These are phyloP conservation scores for Porphyrio hochstetteri DNA, from an alignment of 2,113 vertebrate genomes.

Conservation along the genomic window DNA sequence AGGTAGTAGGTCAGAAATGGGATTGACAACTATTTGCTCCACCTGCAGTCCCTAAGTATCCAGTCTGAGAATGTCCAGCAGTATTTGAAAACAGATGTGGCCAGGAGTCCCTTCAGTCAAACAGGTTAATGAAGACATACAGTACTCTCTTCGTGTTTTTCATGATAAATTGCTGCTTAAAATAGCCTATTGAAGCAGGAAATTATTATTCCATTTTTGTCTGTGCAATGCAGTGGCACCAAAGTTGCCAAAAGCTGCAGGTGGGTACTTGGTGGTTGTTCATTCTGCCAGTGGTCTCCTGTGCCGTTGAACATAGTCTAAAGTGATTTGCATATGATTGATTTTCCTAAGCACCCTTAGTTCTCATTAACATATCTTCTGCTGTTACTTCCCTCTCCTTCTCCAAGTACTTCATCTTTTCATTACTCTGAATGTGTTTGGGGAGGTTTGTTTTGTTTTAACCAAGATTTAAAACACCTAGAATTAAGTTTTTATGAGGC, in stretches of 20 bases:
- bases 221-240: background rate
- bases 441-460: background rate
- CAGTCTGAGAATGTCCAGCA: background rate
- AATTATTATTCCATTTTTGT: background rate
- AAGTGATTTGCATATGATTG: background rate
- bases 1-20: background rate
- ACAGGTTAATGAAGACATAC: background rate
- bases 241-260: background rate
- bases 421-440: background rate
- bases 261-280: background rate
- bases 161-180: background rate
- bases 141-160: background rate
- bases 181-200: background rate
- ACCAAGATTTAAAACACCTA: background rate
- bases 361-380: background rate
- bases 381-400: background rate
- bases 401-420: background rate
- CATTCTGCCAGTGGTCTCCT: background rate
- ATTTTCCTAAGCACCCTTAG: background rate
- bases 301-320: background rate
- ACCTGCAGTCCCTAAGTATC: background rate
- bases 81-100: background rate
- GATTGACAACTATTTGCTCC: background rate
- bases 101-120: background rate
- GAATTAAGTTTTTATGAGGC: background rate